Percentiles rank a stretch among this genome's conserved stretches.
Conservation (phyloP, 2,797 vertebrate genomes). For the Trichosurus vulpecula region DNA sequence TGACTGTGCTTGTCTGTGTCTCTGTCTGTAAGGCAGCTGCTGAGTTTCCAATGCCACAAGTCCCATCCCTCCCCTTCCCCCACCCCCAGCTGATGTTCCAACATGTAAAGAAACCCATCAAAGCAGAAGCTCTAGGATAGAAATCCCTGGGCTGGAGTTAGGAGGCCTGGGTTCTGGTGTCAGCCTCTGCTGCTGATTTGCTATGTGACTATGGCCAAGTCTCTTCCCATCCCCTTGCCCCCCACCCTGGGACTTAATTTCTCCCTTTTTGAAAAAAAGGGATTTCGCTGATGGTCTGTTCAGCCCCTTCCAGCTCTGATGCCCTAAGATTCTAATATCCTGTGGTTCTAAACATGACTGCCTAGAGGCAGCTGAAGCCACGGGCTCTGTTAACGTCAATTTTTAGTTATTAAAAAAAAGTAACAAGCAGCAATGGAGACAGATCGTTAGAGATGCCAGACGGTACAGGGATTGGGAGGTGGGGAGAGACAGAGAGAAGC, state of each 20-base stretch:
- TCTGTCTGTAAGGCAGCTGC: not conserved
- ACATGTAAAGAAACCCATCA: not conserved
- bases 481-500: slow-evolving; percentile 3
- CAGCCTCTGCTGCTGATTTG: not conserved
- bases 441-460: slow-evolving; percentile 39
- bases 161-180: not conserved
- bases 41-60: not conserved
- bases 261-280: not conserved
- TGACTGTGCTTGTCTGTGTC: not conserved
- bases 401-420: slow-evolving; percentile 75
- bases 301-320: not conserved
- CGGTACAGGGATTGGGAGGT: not conserved
- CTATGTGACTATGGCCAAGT: not conserved
- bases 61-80: not conserved
- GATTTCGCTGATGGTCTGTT: slow-evolving; percentile 20
- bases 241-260: not conserved
- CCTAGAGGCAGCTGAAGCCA: slow-evolving; percentile 76
- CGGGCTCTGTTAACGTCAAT: slow-evolving; percentile 75
- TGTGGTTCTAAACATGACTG: slow-evolving; percentile 78
- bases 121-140: not conserved
- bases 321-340: slow-evolving; percentile 62
- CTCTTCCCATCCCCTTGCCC: not conserved
- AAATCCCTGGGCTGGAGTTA: not conserved
- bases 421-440: slow-evolving; percentile 69
- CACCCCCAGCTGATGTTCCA: not conserved